These are phyloP conservation scores for Tolmerus cingulatus DNA, from an alignment of 2,888 invertebrate genomes.

Conservation along the genomic window DNA sequence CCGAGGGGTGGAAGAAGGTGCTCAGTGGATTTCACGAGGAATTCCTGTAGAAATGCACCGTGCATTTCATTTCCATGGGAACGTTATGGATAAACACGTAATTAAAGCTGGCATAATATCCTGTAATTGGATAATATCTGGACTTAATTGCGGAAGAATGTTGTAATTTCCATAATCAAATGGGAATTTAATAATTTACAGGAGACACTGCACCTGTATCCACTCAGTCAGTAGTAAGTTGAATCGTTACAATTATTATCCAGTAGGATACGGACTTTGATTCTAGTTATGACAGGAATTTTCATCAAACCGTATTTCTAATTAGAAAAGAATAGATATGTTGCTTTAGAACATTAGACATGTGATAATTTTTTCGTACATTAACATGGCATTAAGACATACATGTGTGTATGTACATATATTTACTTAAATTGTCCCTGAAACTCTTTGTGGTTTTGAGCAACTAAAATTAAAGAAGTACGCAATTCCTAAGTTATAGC, in stretches of 20 bases:
- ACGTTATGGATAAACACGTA: background rate
- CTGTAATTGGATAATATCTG: background rate
- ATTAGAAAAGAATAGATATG: too few relatives aligned
- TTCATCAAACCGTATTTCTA: background rate
- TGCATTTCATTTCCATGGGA: slow-evolving; percentile 8
- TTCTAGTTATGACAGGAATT: background rate
- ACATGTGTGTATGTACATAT: too few relatives aligned
- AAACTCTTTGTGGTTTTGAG: too few relatives aligned
- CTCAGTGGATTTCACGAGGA: background rate
- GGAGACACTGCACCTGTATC: background rate
- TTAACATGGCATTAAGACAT: too few relatives aligned
- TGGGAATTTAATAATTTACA: background rate
- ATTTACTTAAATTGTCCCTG: too few relatives aligned
- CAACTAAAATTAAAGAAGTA: too few relatives aligned
- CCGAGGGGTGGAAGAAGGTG: background rate
- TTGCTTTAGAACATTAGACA: too few relatives aligned
- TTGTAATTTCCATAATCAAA: background rate
- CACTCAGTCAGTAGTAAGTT: background rate
- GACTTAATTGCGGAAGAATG: background rate
- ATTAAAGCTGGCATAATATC: background rate
- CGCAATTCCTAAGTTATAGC: too few relatives aligned
- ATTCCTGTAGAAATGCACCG: too few relatives aligned
- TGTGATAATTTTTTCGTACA: too few relatives aligned
- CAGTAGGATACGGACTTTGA: too few relatives aligned
- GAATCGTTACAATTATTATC: background rate